These are phyloP conservation scores for Caenorhabditis drosophilae DNA, from an alignment of 2,888 invertebrate species.

Conservation along the genomic window DNA sequence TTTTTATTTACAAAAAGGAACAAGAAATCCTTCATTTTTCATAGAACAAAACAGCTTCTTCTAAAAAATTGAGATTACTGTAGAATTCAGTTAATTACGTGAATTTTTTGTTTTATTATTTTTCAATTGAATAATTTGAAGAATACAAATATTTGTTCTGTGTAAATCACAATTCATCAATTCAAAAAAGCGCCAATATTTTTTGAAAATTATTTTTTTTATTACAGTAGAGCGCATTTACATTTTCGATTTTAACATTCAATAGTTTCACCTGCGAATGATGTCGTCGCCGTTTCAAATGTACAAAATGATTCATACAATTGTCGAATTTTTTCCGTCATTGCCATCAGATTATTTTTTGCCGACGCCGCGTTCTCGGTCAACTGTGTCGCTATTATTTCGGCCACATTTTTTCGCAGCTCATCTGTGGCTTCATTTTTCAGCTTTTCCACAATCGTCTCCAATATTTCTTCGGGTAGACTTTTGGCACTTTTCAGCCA, in stretches of 20 bases:
- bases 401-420: slow-evolving; percentile 24
- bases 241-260: neutral
- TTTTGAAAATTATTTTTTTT: slow-evolving; percentile 3
- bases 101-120: too few species aligned
- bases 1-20: neutral
- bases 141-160: neutral
- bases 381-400: slow-evolving; percentile 30
- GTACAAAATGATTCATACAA: slow-evolving; percentile 53
- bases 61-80: too few species aligned
- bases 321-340: slow-evolving; percentile 35
- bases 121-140: too few species aligned
- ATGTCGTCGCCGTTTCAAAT: slow-evolving; percentile 45
- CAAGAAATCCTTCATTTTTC: too few species aligned
- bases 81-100: too few species aligned
- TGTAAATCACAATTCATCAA: too few species aligned
- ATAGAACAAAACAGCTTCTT: too few species aligned
- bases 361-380: slow-evolving; percentile 27
- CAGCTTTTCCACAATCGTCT: slow-evolving; percentile 20
- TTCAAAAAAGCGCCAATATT: too few species aligned
- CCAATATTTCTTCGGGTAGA: slow-evolving; percentile 41
- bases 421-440: slow-evolving; percentile 1
- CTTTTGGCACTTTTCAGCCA: slow-evolving; percentile 29
- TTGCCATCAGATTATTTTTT: slow-evolving; percentile 43
- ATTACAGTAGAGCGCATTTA: neutral
- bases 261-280: slow-evolving; percentile 35